Percentiles rank a stretch among this genome's conserved stretches.
Evolutionary conservation across 2,888 invertebrate genomes (phyloP).

Genomic region (Phanerotoma sp.): DNA sequence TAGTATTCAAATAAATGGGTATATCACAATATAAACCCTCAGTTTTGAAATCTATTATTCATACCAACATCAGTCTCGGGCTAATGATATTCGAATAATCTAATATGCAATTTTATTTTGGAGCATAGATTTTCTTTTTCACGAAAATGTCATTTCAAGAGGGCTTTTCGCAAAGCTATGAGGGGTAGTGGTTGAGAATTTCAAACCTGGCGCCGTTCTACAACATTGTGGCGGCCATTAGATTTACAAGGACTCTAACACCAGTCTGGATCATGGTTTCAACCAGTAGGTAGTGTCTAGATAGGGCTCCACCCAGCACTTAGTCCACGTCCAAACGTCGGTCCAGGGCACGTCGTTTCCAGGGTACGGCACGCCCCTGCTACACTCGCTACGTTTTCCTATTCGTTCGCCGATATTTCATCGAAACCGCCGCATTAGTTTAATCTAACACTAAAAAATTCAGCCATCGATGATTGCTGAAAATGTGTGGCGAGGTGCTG

Average conservation of each 20-base stretch:
- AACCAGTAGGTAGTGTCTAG: conserved; percentile 57
- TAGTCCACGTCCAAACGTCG: conserved; percentile 62
- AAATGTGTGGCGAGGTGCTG: conserved; percentile 54
- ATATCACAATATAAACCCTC: too few relatives aligned
- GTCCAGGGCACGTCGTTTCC: conserved; percentile 63
- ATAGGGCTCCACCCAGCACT: conserved; percentile 58
- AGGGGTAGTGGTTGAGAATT: conserved; percentile 11
- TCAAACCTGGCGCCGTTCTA: conserved; percentile 19
- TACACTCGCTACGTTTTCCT: conserved; percentile 58
- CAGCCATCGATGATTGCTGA: conserved; percentile 52
- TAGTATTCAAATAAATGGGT: too few relatives aligned
- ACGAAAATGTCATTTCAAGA: conserved; percentile 3
- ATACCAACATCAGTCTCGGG: background rate
- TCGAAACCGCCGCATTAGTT: conserved; percentile 59
- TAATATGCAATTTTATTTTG: background rate
- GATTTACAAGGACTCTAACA: conserved; percentile 37
- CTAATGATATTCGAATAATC: background rate
- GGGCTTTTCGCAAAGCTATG: conserved; percentile 1
- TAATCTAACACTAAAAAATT: conserved; percentile 54
- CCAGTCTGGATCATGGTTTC: conserved; percentile 53
- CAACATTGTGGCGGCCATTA: conserved; percentile 47
- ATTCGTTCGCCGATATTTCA: conserved; percentile 57
- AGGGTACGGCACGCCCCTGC: conserved; percentile 62
- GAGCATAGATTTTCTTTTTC: background rate
- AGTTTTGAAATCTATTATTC: background rate